Conservation (phyloP, 2,888 invertebrate genomes). For the Lasioglossum oenotherae region DNA sequence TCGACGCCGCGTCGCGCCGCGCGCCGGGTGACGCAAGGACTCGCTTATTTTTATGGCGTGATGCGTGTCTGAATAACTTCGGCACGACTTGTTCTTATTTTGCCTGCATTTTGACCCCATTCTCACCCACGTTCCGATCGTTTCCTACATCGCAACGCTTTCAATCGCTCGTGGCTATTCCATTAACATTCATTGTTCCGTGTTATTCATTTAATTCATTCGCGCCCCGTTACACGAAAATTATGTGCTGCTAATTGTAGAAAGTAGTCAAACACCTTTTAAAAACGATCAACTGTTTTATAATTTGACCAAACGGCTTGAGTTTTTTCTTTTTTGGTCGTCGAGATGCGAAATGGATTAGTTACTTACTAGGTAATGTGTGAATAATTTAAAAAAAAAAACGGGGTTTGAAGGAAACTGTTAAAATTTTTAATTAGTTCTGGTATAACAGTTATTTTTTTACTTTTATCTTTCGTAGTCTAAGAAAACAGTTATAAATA, state of each 20-base stretch:
- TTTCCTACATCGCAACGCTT: background rate
- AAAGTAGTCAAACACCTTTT: too few relatives aligned
- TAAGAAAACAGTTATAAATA: too few relatives aligned
- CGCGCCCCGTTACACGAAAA: background rate
- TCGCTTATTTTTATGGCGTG: conserved; percentile 63
- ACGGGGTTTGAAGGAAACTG: too few relatives aligned
- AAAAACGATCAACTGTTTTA: too few relatives aligned
- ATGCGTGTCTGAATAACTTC: conserved; percentile 51
- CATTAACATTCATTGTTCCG: background rate
- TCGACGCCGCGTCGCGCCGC: conserved; percentile 24
- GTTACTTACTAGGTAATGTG: too few relatives aligned
- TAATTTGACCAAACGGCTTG: too few relatives aligned
- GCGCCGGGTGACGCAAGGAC: conserved; percentile 53
- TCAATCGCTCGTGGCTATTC: background rate
- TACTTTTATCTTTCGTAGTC: too few relatives aligned
- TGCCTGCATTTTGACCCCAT: conserved; percentile 38
- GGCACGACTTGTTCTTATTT: conserved; percentile 47
- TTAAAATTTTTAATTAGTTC: too few relatives aligned
- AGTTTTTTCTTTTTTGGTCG: too few relatives aligned
- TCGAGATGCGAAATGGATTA: too few relatives aligned
- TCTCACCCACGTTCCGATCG: conserved; percentile 18
- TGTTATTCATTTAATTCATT: background rate
- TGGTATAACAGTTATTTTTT: too few relatives aligned
- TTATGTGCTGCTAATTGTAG: background rate
- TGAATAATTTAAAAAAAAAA: too few relatives aligned